These are phyloP conservation scores for Cetoscarus ocellatus DNA, from an alignment of 2,797 vertebrate species.

Conservation along the genomic window DNA sequence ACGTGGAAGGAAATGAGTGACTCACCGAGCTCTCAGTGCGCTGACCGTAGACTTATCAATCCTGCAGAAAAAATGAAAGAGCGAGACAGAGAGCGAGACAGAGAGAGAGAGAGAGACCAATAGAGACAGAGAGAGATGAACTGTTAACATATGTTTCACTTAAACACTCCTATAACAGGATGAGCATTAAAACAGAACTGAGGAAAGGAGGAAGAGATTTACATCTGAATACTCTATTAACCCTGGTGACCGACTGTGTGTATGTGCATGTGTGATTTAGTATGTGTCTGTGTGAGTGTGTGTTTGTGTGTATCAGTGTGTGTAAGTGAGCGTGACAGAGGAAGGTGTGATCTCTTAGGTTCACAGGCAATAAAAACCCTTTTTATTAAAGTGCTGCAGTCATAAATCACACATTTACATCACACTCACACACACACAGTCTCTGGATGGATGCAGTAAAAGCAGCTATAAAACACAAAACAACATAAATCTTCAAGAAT, in stretches of 20 bases:
- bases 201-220: slow-evolving; percentile 24
- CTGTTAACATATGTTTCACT: slow-evolving; percentile 24
- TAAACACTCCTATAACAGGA: slow-evolving; percentile 16
- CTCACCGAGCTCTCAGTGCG: slow-evolving; percentile 75
- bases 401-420: slow-evolving; percentile 27
- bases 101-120: not conserved
- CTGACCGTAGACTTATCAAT: slow-evolving; percentile 75
- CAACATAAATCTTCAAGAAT: not conserved
- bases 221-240: slow-evolving; percentile 45
- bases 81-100: slow-evolving; percentile 29
- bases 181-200: slow-evolving; percentile 15
- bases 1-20: slow-evolving; percentile 6
- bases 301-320: not conserved
- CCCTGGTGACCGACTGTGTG: slow-evolving; percentile 42
- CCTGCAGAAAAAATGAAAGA: slow-evolving; percentile 54
- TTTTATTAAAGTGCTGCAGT: slow-evolving; percentile 46
- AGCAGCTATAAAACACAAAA: not conserved
- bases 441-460: not conserved
- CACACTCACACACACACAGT: not conserved
- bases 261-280: not conserved
- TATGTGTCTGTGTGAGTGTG: slow-evolving; percentile 26
- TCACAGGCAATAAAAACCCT: slow-evolving; percentile 52
- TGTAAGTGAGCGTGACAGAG: slow-evolving; percentile 10
- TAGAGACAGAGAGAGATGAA: slow-evolving; percentile 10
- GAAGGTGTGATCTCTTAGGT: slow-evolving; percentile 31